Percentiles rank a stretch among this genome's conserved stretches.
These are phyloP conservation scores for Pseudeuparius sepicola DNA, from an alignment of 2,888 invertebrate species.

Conservation along the genomic window DNA sequence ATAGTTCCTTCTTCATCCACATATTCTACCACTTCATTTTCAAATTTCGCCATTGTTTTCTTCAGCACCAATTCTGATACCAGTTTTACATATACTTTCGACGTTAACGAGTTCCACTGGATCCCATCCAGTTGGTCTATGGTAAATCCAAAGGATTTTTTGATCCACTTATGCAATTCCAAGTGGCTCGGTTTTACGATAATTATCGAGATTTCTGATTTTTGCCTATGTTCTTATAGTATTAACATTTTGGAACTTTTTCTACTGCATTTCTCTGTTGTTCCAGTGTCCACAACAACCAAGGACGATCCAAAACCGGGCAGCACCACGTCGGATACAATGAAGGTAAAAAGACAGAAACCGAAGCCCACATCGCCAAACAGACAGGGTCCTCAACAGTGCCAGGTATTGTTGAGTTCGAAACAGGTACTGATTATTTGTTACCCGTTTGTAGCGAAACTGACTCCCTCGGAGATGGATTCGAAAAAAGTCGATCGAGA, in stretches of 20 bases:
- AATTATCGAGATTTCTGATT: too few species aligned
- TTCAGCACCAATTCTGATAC: background rate
- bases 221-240: too few species aligned
- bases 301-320: conserved; percentile 42
- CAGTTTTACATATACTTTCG: background rate
- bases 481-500: too few species aligned
- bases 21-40: background rate
- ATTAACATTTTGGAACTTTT: too few species aligned
- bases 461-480: too few species aligned
- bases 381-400: conserved; percentile 84
- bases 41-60: conserved; percentile 1
- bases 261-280: too few species aligned
- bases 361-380: conserved; percentile 84
- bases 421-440: too few species aligned
- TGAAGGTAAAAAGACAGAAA: conserved; percentile 57
- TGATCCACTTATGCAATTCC: conserved; percentile 1
- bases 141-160: conserved; percentile 1
- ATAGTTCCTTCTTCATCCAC: conserved; percentile 2
- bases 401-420: conserved; percentile 82
- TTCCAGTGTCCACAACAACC: conserved; percentile 35
- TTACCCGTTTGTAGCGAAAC: too few species aligned
- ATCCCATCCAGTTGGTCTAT: conserved; percentile 2
- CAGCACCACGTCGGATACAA: conserved; percentile 43
- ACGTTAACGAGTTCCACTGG: conserved; percentile 1
- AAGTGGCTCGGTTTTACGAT: background rate